Evolutionary conservation across 2,113 vertebrate species (phyloP).

Genomic region (Sinocyclocheilus anophthalmus): DNA sequence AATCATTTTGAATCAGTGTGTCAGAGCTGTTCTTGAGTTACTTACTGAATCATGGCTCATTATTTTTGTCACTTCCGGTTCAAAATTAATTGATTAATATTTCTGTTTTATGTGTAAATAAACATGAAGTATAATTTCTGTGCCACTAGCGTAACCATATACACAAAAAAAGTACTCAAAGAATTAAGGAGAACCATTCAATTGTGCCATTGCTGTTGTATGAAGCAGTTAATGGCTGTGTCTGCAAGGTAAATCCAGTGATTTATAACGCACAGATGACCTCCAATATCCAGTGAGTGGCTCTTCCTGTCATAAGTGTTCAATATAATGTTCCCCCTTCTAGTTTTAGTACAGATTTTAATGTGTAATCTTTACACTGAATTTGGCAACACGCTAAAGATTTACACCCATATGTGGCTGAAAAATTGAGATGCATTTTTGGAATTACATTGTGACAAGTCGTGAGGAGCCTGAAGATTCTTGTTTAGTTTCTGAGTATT

Average conservation of each 20-base stretch:
- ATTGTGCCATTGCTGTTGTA: too few relatives aligned
- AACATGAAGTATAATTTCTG: too few relatives aligned
- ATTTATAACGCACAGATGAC: too few relatives aligned
- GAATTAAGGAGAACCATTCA: too few relatives aligned
- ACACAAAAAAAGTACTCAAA: too few relatives aligned
- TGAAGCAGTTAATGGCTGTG: too few relatives aligned
- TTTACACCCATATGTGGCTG: background rate
- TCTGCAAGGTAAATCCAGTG: too few relatives aligned
- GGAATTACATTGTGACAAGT: background rate
- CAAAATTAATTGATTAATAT: background rate
- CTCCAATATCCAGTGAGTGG: too few relatives aligned
- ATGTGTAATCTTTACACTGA: background rate
- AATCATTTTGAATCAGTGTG: background rate
- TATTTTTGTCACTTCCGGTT: too few relatives aligned
- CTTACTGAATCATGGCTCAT: background rate
- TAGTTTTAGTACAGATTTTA: background rate
- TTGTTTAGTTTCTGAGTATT: background rate
- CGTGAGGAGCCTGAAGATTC: background rate
- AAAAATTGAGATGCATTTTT: background rate
- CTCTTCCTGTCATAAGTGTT: too few relatives aligned
- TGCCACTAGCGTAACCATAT: too few relatives aligned
- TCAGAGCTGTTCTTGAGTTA: background rate
- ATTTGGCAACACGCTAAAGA: background rate
- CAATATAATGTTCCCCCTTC: background rate
- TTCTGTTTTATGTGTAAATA: too few relatives aligned